These are phyloP conservation scores for Lophura swinhoii DNA, from an alignment of 2,797 vertebrate genomes.

Conservation along the genomic window DNA sequence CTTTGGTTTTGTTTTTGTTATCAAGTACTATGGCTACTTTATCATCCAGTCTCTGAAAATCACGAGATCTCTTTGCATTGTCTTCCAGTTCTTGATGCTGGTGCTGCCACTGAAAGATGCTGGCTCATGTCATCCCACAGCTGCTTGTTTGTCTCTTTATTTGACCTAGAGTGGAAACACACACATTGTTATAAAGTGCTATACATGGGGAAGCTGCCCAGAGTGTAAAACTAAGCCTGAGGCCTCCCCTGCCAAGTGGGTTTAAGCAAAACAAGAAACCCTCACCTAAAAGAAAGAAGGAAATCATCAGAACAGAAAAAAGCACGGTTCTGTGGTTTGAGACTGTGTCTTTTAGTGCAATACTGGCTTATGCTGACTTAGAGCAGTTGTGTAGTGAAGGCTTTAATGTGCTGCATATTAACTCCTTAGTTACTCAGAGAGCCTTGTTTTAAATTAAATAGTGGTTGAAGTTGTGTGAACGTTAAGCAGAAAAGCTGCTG, in stretches of 20 bases:
- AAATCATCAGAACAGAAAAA: neutral
- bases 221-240: neutral
- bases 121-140: neutral
- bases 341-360: neutral
- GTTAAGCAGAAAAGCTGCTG: neutral
- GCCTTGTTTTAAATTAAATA: neutral
- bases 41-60: neutral
- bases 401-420: neutral
- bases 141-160: neutral
- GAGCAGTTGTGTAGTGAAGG: neutral
- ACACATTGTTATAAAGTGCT: neutral
- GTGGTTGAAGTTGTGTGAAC: neutral
- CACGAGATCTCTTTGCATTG: neutral
- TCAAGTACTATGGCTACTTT: neutral
- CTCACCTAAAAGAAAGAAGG: neutral
- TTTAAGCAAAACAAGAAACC: neutral
- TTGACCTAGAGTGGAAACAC: accelerated
- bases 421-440: neutral
- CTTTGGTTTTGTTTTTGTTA: neutral
- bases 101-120: neutral
- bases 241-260: neutral
- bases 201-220: neutral
- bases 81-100: neutral
- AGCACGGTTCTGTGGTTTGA: neutral
- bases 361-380: neutral